Conservation (phyloP, 1,140 invertebrate genomes). For the Diorhabda elongata region DNA sequence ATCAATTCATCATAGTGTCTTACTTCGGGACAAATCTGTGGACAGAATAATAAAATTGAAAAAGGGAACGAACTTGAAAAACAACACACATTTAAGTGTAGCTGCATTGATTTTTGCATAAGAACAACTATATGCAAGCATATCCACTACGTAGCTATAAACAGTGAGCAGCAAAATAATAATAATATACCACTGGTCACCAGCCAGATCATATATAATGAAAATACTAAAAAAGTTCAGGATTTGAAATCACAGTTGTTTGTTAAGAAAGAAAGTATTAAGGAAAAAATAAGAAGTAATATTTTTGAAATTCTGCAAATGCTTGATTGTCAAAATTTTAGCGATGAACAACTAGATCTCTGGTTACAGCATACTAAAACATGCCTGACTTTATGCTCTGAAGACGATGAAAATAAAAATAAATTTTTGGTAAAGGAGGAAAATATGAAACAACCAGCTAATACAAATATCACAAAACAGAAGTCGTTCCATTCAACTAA, state of each 20-base stretch:
- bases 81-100: slow-evolving; percentile 6
- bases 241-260: not conserved
- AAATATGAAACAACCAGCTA: not conserved
- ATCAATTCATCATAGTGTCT: slow-evolving; percentile 17
- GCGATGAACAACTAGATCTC: not conserved
- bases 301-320: not conserved
- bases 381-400: not conserved
- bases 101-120: slow-evolving; percentile 6
- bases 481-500: not conserved
- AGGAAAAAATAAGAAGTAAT: not conserved
- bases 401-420: not conserved
- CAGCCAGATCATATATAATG: not conserved
- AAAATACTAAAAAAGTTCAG: not conserved
- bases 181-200: not conserved
- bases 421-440: not conserved
- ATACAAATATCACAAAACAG: not conserved
- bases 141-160: slow-evolving; percentile 15
- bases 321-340: not conserved
- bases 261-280: not conserved
- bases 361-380: not conserved
- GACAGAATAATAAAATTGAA: slow-evolving; percentile 20
- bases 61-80: slow-evolving; percentile 11
- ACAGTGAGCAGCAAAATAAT: not conserved
- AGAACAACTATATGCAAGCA: slow-evolving; percentile 13
- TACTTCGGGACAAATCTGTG: slow-evolving; percentile 27